A percentile compares a stretch with the other conserved stretches of the same genome.
Evolutionary conservation across 2,113 vertebrate species (phyloP).

Genomic region (Xenotilapia longispinis): DNA sequence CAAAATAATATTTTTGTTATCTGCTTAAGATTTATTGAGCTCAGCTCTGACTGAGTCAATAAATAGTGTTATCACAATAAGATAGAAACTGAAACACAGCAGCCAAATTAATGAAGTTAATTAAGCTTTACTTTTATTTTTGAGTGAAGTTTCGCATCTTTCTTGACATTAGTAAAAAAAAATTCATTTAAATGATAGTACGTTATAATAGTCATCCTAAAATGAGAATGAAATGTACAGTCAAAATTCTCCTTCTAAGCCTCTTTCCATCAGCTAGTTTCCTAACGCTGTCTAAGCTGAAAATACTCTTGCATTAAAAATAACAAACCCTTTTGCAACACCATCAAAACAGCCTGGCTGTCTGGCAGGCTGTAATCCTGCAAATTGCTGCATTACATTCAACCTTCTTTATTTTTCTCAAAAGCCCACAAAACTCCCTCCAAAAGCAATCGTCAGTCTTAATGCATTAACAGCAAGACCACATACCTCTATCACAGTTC

Average conservation of each 20-base stretch:
- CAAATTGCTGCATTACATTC: neutral
- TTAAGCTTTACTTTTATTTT: neutral
- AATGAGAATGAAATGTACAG: neutral
- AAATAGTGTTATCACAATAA: neutral
- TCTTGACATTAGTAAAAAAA: neutral
- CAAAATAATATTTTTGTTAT: neutral
- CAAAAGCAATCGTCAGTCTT: neutral
- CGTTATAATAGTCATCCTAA: neutral
- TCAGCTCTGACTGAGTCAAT: neutral
- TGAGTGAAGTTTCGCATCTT: neutral
- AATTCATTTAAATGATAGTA: accelerated
- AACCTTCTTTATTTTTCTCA: neutral
- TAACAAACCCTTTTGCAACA: neutral
- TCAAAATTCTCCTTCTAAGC: neutral
- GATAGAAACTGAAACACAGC: neutral
- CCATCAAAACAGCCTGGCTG: neutral
- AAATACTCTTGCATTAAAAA: neutral
- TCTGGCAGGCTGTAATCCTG: neutral
- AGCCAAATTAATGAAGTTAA: neutral
- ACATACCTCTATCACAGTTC: constrained; percentile 13
- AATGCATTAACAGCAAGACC: constrained; percentile 13
- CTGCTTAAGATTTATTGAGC: neutral
- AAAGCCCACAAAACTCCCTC: neutral
- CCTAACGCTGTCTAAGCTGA: neutral
- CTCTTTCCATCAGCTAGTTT: neutral